Evolutionary conservation across 2,113 vertebrate species (phyloP), one percentile per base, ranked within the genome.

Genomic region (Ctenomys sociabilis): DNA sequence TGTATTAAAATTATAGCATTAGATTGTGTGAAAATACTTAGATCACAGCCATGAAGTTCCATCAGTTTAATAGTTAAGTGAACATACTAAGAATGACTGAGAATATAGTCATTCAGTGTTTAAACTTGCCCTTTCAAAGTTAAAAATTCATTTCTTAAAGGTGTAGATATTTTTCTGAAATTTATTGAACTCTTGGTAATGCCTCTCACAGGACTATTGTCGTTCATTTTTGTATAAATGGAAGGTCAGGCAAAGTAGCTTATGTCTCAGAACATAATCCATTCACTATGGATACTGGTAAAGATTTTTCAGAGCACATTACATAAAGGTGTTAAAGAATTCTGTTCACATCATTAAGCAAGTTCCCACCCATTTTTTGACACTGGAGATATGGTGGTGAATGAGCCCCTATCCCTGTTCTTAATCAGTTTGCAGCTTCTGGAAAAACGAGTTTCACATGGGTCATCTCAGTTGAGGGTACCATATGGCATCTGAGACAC

Each of bases 71-170:
- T 85, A 77, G 45, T 40, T 64, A 78, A 22, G 91, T 94, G 37
- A 93, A 92, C 9, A 52, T 87, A 54, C 85, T 94, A 59, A 83
- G n/a, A 85, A 91, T 73, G 40, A 28, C 77, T 93, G 91, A 21
- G 80, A 59, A 45, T 73, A 0, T 37, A 43, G 35, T n/a, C n/a
- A 30, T 95, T 94, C 68, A 61, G 70, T 93, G 92, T 89, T 26
- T 61, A 88, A 91, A 77, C 35, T 16, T 66, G n/a, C 37, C 24
- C 24, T 45, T 70, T 93, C 28, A 70, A 49, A 93, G 81, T 96
- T 95, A 89, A 87, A 91, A 63, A 22, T 7, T 91, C 7, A 88
- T 35, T 97, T 93, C 32, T 89, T 92, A 90, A 85, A 57, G n/a
- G 26, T 95, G 30, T 85, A 82, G 7, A 24, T 82, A 92, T 70